Evolutionary conservation across 2,888 invertebrate genomes (phyloP).

Genomic region (Tuta absoluta): DNA sequence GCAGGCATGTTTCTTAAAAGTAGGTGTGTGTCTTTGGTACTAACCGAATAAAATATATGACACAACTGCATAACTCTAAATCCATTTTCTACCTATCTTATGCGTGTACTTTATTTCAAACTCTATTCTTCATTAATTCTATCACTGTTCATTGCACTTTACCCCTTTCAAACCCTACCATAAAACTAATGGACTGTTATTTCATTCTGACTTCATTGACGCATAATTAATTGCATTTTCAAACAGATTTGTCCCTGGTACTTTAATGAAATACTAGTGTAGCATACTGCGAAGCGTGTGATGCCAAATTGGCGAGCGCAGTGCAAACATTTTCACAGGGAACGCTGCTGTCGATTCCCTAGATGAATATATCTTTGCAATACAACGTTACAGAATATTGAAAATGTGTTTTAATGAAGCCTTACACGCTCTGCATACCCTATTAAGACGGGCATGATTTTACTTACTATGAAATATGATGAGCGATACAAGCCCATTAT

Average conservation of each 20-base stretch:
- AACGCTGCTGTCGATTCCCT: too few relatives aligned
- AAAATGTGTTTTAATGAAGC: too few relatives aligned
- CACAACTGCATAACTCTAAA: conserved; percentile 48
- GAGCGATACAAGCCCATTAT: conserved; percentile 29
- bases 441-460: not conserved
- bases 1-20: not conserved
- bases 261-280: too few relatives aligned
- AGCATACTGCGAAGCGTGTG: too few relatives aligned
- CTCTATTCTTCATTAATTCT: conserved; percentile 2
- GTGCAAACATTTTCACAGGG: too few relatives aligned
- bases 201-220: too few relatives aligned
- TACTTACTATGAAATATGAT: not conserved
- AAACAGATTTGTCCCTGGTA: too few relatives aligned
- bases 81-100: not conserved
- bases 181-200: not conserved
- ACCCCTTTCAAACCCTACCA: not conserved
- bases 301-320: too few relatives aligned
- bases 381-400: too few relatives aligned
- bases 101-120: not conserved
- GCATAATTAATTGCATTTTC: too few relatives aligned
- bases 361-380: too few relatives aligned
- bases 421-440: not conserved
- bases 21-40: not conserved
- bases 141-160: conserved; percentile 10
- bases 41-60: conserved; percentile 33